phyloP scores from a whole-genome alignment of 2,113 vertebrate species.

The Tachysurus vachellii region DNA sequence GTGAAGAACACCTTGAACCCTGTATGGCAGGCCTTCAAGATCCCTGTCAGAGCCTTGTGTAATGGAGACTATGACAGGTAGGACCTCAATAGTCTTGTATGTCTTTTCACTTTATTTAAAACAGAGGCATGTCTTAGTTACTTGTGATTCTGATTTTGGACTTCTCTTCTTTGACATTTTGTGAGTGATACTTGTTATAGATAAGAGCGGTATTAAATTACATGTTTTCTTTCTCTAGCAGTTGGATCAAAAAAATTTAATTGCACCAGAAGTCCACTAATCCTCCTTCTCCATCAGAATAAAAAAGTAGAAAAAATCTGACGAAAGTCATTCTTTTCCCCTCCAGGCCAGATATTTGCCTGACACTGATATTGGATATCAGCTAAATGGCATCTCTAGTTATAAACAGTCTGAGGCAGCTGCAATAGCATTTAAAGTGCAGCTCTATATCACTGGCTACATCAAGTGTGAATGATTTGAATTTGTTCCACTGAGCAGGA shows the following conservation, averaged over 20 bases:
- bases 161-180: not conserved
- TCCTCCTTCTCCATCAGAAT: not conserved
- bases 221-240: not conserved
- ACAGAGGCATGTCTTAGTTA: not conserved
- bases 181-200: not conserved
- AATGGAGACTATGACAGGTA: conserved; percentile 92
- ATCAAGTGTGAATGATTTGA: not conserved
- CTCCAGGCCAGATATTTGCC: not conserved
- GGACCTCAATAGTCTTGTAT: not conserved
- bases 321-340: not conserved
- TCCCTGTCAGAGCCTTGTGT: conserved; percentile 86
- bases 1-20: conserved; percentile 91
- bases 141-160: not conserved
- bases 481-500: not conserved
- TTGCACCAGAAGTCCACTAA: not conserved
- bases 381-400: not conserved
- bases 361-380: not conserved
- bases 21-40: conserved; percentile 92
- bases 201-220: not conserved
- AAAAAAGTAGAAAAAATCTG: not conserved
- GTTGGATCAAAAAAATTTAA: not conserved
- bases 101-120: not conserved
- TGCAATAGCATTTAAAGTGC: not conserved
- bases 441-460: not conserved
- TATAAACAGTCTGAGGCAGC: not conserved